Percentiles rank a stretch among this genome's conserved stretches.
These are phyloP conservation scores for Isaurus tuberculatus DNA, from an alignment of 92 coral and sea anemone species.

Conservation along the genomic window DNA sequence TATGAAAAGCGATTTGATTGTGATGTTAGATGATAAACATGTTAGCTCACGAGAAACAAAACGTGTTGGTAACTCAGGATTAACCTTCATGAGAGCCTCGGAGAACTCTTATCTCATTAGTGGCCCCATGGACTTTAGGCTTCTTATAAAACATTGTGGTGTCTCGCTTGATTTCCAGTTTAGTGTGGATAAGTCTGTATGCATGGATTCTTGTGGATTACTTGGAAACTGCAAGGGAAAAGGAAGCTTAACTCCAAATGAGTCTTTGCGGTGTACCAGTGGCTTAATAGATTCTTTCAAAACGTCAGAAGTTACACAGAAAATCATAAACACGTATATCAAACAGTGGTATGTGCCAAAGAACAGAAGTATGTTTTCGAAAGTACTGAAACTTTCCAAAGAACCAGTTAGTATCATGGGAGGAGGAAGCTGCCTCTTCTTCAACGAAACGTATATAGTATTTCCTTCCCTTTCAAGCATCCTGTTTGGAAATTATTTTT, in stretches of 20 bases:
- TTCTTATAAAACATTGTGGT: constrained; percentile 54
- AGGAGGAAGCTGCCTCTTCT: constrained; percentile 69
- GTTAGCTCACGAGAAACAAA: constrained; percentile 47
- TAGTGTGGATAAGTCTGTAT: constrained; percentile 67
- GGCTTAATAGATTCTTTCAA: constrained; percentile 47
- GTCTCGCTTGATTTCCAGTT: constrained; percentile 60
- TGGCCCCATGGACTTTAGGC: constrained; percentile 65
- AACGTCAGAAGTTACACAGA: constrained; percentile 49
- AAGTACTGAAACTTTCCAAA: constrained; percentile 55
- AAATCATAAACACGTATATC: constrained; percentile 47
- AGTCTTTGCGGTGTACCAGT: constrained; percentile 22
- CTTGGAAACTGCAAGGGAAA: constrained; percentile 56
- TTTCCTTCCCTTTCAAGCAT: constrained; percentile 52
- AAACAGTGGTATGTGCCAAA: constrained; percentile 57
- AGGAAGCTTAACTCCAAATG: background rate
- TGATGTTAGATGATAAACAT: constrained; percentile 41
- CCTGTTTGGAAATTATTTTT: constrained; percentile 50
- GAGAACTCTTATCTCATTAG: constrained; percentile 51
- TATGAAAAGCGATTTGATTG: constrained; percentile 29
- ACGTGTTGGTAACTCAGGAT: constrained; percentile 50
- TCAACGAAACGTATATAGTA: constrained; percentile 54
- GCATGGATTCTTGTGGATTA: constrained; percentile 69
- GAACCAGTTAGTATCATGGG: constrained; percentile 55
- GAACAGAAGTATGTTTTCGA: constrained; percentile 59
- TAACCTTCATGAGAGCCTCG: constrained; percentile 49